Conservation (phyloP, 2,797 vertebrate genomes). For the Holocentrus rufus region DNA sequence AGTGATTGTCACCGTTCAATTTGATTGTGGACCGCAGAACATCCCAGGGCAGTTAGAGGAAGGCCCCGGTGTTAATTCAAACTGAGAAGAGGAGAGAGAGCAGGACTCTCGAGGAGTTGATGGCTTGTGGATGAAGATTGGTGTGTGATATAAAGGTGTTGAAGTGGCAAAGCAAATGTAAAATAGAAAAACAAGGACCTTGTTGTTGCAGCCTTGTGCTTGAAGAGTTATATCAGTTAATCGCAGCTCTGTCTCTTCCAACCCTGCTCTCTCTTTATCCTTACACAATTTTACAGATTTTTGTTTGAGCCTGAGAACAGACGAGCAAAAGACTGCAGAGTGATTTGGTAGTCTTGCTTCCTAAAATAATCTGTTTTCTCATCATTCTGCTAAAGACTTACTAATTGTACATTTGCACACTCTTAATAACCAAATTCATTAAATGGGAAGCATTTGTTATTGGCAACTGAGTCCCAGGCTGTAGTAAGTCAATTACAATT, state of each 20-base stretch:
- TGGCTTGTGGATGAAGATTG: slow-evolving; percentile 73
- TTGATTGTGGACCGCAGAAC: slow-evolving; percentile 74
- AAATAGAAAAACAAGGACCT: slow-evolving; percentile 51
- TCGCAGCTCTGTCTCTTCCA: slow-evolving; percentile 39
- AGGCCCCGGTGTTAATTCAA: slow-evolving; percentile 77
- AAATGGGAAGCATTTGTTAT: slow-evolving; percentile 56
- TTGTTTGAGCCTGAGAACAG: background rate
- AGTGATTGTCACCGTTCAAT: slow-evolving; percentile 81
- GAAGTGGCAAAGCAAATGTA: slow-evolving; percentile 69
- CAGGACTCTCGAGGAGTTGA: slow-evolving; percentile 70
- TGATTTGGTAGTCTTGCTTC: slow-evolving; percentile 22
- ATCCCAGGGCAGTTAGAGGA: slow-evolving; percentile 76
- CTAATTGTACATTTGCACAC: slow-evolving; percentile 53
- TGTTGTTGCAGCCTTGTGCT: slow-evolving; percentile 33
- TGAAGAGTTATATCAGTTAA: slow-evolving; percentile 41
- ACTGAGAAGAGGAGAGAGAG: slow-evolving; percentile 68
- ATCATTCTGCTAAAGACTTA: slow-evolving; percentile 36
- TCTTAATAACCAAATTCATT: slow-evolving; percentile 33
- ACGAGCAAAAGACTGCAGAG: slow-evolving; percentile 4
- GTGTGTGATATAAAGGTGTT: slow-evolving; percentile 66
- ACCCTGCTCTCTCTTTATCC: background rate
- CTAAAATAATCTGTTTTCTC: slow-evolving; percentile 47
- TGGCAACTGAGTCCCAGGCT: slow-evolving; percentile 47
- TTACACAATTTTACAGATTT: slow-evolving; percentile 26
- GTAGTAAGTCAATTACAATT: slow-evolving; percentile 38